phyloP scores from a whole-genome alignment of 2,113 vertebrate species.

The Burhinus bistriatus region DNA sequence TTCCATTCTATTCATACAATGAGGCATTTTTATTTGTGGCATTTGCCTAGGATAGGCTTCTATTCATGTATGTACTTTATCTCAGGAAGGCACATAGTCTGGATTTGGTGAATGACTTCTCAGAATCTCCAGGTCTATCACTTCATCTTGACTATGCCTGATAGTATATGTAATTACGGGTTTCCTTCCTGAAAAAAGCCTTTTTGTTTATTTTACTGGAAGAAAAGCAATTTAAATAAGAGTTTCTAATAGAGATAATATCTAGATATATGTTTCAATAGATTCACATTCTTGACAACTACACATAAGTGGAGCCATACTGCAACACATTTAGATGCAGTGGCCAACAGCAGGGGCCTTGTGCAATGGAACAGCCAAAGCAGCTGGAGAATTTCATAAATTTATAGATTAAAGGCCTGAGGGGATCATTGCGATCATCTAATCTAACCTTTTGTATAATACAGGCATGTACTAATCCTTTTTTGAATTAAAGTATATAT shows the following conservation, averaged over 20 bases:
- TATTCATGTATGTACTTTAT: not conserved
- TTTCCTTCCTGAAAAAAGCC: not conserved
- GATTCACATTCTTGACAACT: not conserved
- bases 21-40: not conserved
- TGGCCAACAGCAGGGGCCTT: not conserved
- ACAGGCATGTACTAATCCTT: not conserved
- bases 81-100: not conserved
- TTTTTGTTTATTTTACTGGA: not conserved
- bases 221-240: not conserved
- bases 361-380: not conserved
- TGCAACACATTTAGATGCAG: not conserved
- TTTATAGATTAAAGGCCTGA: slow-evolving; percentile 13
- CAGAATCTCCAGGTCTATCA: not conserved
- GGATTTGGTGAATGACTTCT: not conserved
- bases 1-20: not conserved
- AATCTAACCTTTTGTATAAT: not conserved
- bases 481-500: slow-evolving; percentile 14
- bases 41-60: not conserved
- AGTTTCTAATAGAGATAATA: not conserved
- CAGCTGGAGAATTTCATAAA: not conserved
- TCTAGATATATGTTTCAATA: not conserved
- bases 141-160: not conserved
- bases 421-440: not conserved
- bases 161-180: not conserved
- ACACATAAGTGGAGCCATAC: not conserved